Evolutionary conservation across 2,113 vertebrate species (phyloP), one percentile per base, ranked within the genome.

Genomic region (Excalfactoria chinensis): DNA sequence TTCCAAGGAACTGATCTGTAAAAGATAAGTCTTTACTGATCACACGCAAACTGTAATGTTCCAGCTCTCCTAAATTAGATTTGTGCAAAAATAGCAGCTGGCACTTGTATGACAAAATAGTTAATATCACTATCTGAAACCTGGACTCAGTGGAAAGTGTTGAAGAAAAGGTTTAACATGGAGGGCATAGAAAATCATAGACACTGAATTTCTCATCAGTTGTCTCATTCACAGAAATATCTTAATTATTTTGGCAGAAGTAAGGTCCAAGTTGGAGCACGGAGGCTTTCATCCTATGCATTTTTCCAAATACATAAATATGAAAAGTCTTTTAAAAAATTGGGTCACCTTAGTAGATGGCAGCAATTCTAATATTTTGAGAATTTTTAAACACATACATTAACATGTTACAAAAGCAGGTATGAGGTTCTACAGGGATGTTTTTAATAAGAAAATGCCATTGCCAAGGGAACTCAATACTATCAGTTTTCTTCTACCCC

Each of bases 171-270:
- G 20, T 90, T 72, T 83, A 56, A 51, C 25, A 19, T 17, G 21
- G 23, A 9, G 4, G 15, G 20, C 8, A 16, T 3, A 74, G 23
- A 85, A 90, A 87, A 59, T 73, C 11, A 32, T 43, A 70, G 70
- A 70, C 64, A 70, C 41, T 64, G 49, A 88, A 5, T 81, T 94
- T 82, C 72, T 77, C 83, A 60, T 90, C 46, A 74, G n/a, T 44
- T 86, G 25, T 13, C 35, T 84, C 20, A 83, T 81, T 96, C 79
- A 77, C 83, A 71, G 51, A 88, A 71, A 46, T 79, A 75, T 84
- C 63, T 48, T 72, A 77, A 35, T 53, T 80, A 75, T 95, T 92
- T 88, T 91, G 80, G 69, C 51, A 68, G 48, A 88, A 88, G 75
- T 48, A 75, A 78, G 13, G 13, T 78, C 78, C 44, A 86, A 68